A percentile compares a stretch with the other conserved stretches of the same genome.
These are phyloP conservation scores for Thripadectes ignobilis DNA, from an alignment of 2,797 vertebrate species.

Conservation along the genomic window DNA sequence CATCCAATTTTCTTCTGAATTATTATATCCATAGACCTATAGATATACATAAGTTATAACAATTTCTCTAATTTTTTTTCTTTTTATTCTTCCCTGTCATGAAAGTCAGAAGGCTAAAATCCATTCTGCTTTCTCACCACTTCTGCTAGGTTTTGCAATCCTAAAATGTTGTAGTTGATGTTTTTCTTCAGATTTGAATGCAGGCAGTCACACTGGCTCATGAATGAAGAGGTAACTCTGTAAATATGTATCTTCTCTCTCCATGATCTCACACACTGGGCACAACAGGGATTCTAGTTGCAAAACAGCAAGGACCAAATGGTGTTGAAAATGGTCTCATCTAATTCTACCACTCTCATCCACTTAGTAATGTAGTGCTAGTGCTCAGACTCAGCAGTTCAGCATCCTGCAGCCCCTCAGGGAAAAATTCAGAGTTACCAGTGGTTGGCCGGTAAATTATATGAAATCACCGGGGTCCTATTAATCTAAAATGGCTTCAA, in stretches of 20 bases:
- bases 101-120: constrained; percentile 16
- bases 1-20: constrained; percentile 16
- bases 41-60: background rate
- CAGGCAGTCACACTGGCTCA: background rate
- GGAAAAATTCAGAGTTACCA: constrained; percentile 75
- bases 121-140: background rate
- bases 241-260: constrained; percentile 48
- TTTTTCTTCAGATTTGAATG: constrained; percentile 45
- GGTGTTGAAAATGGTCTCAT: constrained; percentile 83
- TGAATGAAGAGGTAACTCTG: constrained; percentile 41
- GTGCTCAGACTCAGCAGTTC: constrained; percentile 70
- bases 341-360: constrained; percentile 84
- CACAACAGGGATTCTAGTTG: constrained; percentile 58
- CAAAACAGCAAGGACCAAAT: constrained; percentile 77
- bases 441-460: constrained; percentile 65
- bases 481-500: constrained; percentile 82
- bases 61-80: background rate
- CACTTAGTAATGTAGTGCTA: constrained; percentile 79
- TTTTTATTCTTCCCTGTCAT: background rate
- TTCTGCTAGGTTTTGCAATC: background rate
- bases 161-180: background rate
- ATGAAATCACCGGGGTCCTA: constrained; percentile 51
- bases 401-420: constrained; percentile 64
- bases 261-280: constrained; percentile 70
- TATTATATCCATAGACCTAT: constrained; percentile 7